A percentile compares a stretch with the other conserved stretches of the same genome.
Evolutionary conservation across 2,888 invertebrate species (phyloP).

Genomic region (Hydropsyche betteni): DNA sequence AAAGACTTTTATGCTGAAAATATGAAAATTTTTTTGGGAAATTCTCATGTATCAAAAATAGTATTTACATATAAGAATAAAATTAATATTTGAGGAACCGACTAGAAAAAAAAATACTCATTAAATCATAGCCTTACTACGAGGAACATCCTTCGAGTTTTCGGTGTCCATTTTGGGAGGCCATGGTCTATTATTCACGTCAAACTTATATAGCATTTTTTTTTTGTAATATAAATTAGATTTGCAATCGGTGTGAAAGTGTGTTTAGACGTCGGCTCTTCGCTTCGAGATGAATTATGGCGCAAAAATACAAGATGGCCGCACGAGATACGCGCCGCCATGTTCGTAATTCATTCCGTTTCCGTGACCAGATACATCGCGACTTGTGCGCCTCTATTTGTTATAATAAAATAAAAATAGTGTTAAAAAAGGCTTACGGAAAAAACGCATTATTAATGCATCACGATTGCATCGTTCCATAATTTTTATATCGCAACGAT

Average conservation of each 20-base stretch:
- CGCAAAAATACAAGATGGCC: constrained; percentile 32
- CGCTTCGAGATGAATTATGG: constrained; percentile 34
- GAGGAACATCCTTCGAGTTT: too few relatives aligned
- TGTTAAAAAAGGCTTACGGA: neutral
- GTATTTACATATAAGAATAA: too few relatives aligned
- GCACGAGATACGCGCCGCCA: constrained; percentile 23
- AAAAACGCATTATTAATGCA: neutral
- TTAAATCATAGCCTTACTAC: too few relatives aligned
- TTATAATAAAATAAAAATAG: constrained; percentile 14
- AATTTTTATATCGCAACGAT: neutral
- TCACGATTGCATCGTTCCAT: constrained; percentile 20
- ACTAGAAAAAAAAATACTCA: too few relatives aligned
- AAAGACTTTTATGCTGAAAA: too few relatives aligned
- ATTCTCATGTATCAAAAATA: too few relatives aligned
- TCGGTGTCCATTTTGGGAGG: too few relatives aligned
- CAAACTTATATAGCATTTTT: too few relatives aligned
- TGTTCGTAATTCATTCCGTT: constrained; percentile 29
- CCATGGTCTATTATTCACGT: too few relatives aligned
- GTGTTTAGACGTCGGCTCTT: constrained; percentile 35
- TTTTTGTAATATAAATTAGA: constrained; percentile 12
- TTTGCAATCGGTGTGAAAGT: constrained; percentile 36
- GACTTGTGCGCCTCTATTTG: neutral
- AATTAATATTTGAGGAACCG: too few relatives aligned
- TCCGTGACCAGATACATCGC: constrained; percentile 29
- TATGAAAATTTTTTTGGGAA: too few relatives aligned